Base-by-base conservation (phyloP, 2,113 vertebrate genomes). In the Acrocephalus arundinaceus region DNA sequence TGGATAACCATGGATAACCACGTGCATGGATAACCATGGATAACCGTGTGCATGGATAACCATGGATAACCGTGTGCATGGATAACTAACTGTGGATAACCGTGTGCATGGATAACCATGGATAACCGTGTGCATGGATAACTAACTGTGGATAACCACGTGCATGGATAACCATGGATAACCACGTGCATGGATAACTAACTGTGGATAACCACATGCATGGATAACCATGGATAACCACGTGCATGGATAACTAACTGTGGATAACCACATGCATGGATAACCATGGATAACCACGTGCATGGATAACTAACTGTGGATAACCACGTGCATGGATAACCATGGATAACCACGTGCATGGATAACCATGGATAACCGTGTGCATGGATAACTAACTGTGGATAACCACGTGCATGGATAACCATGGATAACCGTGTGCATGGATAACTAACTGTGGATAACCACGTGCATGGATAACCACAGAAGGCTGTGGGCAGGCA, bases 211-310 rank as follows among this genome's bases (percentile, higher is more conserved):
- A 51, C 49, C 24, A 27, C 24, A 8, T 51, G 49, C 24, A 51
- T 15, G 49, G 49, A 27, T 51, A 51, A 51, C 31, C 6, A 22
- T 7, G 21, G 6, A 25, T 27, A 77, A 30, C 51, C 72, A 7
- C 1, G 3, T 54, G 15, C 22, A 72, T 3, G 49, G 49, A 51
- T 27, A 51, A 48, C 46, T 5, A 11, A 35, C 35, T 35, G 5
- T 1, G n/a, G n/a, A n/a, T n/a, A n/a, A n/a, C n/a, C n/a, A n/a
- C 2, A 4, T 37, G n/a, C 17, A 27, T 0, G 23, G 30, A 13
- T 66, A n/a, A n/a, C n/a, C n/a, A n/a, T n/a, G n/a, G 52, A 19
- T 54, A 54, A 54, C 28, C 6, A 7, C 6, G 52, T 11, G 27
- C 9, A 11, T 19, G 24, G 33, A 59, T 48, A 75, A 55, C 30